These are phyloP conservation scores for Falco naumanni DNA, from an alignment of 2,797 vertebrate genomes.

Conservation along the genomic window DNA sequence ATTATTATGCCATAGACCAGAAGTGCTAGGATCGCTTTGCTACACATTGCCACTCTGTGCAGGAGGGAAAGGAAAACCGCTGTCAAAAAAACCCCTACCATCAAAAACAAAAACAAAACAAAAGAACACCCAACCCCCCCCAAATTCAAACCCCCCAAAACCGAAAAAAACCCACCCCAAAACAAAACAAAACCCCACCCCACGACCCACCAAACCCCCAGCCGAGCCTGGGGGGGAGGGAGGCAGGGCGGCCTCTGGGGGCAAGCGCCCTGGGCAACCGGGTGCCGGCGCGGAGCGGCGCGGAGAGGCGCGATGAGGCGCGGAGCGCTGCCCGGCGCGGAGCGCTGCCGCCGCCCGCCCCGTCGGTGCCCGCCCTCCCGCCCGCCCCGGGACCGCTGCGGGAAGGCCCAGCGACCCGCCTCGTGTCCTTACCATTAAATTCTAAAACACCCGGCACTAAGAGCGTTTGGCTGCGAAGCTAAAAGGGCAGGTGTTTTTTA, in stretches of 20 bases:
- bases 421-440: conserved; percentile 57
- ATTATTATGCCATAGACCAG: conserved; percentile 94
- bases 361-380: background rate
- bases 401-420: background rate
- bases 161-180: background rate
- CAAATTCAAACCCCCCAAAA: no score
- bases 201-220: background rate
- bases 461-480: conserved; percentile 57
- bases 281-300: background rate
- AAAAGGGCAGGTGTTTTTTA: background rate
- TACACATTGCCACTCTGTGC: conserved; percentile 91
- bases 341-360: background rate
- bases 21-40: conserved; percentile 89
- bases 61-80: conserved; percentile 49
- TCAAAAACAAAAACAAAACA: background rate
- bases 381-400: background rate
- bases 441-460: conserved; percentile 60
- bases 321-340: background rate
- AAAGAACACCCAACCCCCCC: no score
- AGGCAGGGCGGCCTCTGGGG: background rate
- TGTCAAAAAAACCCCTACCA: conserved; percentile 17
- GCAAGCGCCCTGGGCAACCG: background rate
- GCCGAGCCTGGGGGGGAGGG: background rate
- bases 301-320: background rate
- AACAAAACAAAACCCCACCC: background rate